Conservation (phyloP, 2,113 vertebrate species). For the Muscicapa adusta region DNA sequence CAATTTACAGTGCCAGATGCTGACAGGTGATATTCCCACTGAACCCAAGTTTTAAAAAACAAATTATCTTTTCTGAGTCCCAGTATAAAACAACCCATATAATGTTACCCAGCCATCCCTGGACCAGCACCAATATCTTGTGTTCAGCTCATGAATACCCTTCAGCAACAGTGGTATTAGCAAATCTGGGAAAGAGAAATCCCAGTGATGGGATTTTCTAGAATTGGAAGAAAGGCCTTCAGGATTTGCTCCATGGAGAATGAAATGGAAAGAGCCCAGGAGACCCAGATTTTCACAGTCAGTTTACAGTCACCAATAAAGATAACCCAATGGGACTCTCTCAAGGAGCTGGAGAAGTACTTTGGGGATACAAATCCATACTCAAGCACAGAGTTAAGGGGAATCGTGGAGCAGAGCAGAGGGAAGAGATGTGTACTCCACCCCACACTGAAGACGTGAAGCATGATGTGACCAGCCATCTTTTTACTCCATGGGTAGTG, state of each 20-base stretch:
- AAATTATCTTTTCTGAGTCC: neutral
- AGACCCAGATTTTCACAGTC: neutral
- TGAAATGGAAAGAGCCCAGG: neutral
- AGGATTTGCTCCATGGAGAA: neutral
- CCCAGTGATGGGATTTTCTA: neutral
- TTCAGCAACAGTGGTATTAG: neutral
- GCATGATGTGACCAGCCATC: accelerated
- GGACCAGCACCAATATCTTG: neutral
- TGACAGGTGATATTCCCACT: constrained; percentile 51
- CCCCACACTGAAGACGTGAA: neutral
- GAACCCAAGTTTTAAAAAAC: constrained; percentile 5
- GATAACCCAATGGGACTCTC: neutral
- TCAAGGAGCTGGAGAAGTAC: neutral
- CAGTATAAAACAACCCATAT: neutral
- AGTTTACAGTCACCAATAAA: neutral
- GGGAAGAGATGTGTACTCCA: accelerated
- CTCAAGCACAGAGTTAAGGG: neutral
- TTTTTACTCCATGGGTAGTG: neutral
- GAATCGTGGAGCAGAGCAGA: neutral
- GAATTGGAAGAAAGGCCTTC: neutral
- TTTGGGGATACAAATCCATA: neutral
- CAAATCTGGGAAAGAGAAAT: neutral
- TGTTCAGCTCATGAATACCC: neutral
- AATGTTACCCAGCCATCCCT: neutral
- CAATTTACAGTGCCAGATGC: neutral